These are phyloP conservation scores for Xiphorhynchus elegans DNA, from an alignment of 2,113 vertebrate genomes.

Conservation along the genomic window DNA sequence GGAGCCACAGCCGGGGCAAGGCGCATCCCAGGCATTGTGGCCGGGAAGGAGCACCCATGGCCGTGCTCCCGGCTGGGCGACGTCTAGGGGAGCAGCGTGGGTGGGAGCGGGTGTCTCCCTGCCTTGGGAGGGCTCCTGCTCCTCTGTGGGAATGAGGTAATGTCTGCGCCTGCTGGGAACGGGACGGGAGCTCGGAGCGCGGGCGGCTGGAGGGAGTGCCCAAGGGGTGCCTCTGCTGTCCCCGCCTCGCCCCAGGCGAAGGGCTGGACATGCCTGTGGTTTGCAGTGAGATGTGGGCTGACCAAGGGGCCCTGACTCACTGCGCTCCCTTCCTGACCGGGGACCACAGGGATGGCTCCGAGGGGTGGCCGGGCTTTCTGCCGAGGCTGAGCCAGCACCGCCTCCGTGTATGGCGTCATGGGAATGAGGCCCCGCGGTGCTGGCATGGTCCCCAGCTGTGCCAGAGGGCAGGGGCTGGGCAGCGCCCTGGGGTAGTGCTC, in stretches of 20 bases:
- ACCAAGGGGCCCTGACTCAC: neutral
- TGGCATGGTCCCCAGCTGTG: fast-evolving
- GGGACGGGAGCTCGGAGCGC: neutral
- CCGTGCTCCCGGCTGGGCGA: neutral
- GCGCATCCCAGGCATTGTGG: neutral
- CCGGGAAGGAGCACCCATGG: fast-evolving
- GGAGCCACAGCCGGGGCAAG: neutral
- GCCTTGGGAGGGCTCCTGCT: neutral
- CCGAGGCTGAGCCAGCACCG: neutral
- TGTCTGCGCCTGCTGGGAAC: constrained; percentile 47
- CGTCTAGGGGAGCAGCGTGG: neutral
- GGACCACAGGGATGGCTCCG: neutral
- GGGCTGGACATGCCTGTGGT: constrained; percentile 35
- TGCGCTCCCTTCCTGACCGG: neutral
- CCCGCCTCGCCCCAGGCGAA: neutral
- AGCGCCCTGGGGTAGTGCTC: neutral
- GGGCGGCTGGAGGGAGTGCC: neutral
- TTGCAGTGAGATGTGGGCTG: neutral
- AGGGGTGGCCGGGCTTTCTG: neutral
- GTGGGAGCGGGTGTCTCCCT: neutral
- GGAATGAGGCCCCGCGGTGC: neutral
- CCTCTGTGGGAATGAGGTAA: constrained; percentile 59
- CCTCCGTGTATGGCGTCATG: fast-evolving
- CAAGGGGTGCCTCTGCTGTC: neutral
- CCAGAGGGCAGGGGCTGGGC: neutral